phyloP scores from a whole-genome alignment of 1,140 invertebrate species.

The Platyscapa corneri region DNA sequence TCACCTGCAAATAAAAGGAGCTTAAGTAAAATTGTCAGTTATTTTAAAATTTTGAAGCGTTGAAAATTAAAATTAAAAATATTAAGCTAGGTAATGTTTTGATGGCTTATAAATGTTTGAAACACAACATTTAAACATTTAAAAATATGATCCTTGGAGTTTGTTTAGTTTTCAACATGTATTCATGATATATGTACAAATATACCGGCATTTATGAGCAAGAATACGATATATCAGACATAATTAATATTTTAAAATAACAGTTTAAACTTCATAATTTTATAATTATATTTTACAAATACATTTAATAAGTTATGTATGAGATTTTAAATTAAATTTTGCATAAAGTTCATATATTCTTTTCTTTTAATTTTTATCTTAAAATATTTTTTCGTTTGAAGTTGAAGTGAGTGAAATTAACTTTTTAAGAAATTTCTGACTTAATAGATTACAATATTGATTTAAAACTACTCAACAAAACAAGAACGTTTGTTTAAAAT shows the following conservation, averaged over 20 bases:
- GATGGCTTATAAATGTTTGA: too few relatives aligned
- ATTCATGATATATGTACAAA: not conserved
- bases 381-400: not conserved
- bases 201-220: too few relatives aligned
- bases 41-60: not conserved
- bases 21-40: not conserved
- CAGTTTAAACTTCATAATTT: not conserved
- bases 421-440: not conserved
- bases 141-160: too few relatives aligned
- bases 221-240: not conserved
- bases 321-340: not conserved
- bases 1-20: slow-evolving; percentile 72
- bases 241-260: not conserved
- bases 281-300: not conserved
- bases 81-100: not conserved
- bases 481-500: not conserved
- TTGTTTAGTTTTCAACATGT: too few relatives aligned
- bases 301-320: not conserved
- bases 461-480: not conserved
- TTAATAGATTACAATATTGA: not conserved
- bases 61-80: not conserved
- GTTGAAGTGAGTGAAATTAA: not conserved
- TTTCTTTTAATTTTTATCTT: not conserved
- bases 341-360: too few relatives aligned
- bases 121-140: too few relatives aligned